Base-by-base conservation (phyloP, 2,113 vertebrate genomes). In the Oncorhynchus kisutch region DNA sequence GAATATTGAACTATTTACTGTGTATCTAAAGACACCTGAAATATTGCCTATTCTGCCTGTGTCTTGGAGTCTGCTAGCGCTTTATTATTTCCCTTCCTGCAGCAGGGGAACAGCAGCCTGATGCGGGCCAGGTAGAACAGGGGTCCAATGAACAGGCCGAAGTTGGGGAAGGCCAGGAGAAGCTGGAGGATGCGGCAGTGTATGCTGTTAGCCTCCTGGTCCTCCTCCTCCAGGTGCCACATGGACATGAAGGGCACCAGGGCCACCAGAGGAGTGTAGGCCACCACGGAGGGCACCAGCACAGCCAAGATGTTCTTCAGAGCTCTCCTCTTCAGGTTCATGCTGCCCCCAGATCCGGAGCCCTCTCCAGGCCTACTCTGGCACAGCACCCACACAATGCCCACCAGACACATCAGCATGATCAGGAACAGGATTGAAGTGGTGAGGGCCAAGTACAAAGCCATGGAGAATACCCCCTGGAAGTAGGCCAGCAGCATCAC, bases 141-240 rank as follows among this genome's bases (percentile, higher is more conserved):
- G 1, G 90, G 87, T 0, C 85, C 87, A 1, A 90, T 82, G 75
- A 82, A 89, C 4, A 84, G 69, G 14, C 90, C 89, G 5, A 88
- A 59, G 75, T 80, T 76, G 0, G 87, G 87, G 60, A 82, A 74
- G 3, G 67, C 13, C 27, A 85, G 73, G 49, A 87, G 64, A 1
- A 70, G 1, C 18, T 81, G 60, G 1, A 82, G 69, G 3, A 76
- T n/a, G 1, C 2, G 0, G 20, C 84, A 85, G 14, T 70, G 51
- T 0, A 3, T 4, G 0, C 13, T 0, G 2, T 69, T 45, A 18
- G 18, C 5, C 7, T 3, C 5, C 7, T 3, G 18, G 16, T 29
- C 3, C 11, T 54, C 39, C 22, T 29, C 8, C 18, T 67, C 60
- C 9, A 16, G 54, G 4, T 68, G 1, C 2, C 80, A 60, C 71